Conservation (phyloP, 2,797 vertebrate genomes). For the Bradypodion pumilum region DNA sequence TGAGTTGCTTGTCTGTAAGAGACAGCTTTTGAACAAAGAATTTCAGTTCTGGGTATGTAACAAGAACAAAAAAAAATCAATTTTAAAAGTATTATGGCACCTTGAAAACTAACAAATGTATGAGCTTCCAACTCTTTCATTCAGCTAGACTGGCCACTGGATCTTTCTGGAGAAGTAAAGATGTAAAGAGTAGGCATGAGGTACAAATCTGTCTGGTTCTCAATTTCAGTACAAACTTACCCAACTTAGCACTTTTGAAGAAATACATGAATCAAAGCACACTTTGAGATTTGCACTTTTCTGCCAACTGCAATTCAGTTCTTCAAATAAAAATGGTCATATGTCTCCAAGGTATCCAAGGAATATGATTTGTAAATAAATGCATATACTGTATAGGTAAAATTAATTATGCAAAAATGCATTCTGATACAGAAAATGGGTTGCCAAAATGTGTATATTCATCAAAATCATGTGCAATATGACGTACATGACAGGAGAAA, state of each 20-base stretch:
- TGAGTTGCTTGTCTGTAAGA: background rate
- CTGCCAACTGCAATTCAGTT: background rate
- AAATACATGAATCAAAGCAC: background rate
- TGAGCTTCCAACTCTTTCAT: background rate
- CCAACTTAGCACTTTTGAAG: too few species aligned
- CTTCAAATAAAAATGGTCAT: background rate
- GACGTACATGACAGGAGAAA: background rate
- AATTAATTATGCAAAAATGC: background rate
- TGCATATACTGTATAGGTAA: too few species aligned
- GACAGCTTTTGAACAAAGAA: too few species aligned
- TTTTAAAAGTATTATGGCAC: too few species aligned
- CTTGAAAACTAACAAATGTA: too few species aligned
- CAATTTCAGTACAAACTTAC: background rate
- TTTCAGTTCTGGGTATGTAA: too few species aligned
- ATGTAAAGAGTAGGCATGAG: background rate
- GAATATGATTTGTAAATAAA: background rate
- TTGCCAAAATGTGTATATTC: background rate
- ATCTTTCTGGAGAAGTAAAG: background rate
- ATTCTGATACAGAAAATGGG: background rate
- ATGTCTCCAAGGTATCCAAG: too few species aligned
- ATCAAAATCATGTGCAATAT: background rate
- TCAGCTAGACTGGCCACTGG: background rate
- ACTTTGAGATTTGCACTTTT: background rate
- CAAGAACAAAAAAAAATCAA: too few species aligned
- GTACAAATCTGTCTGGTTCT: background rate